Conservation (phyloP, 2,113 vertebrate species). For the Mohoua ochrocephala region DNA sequence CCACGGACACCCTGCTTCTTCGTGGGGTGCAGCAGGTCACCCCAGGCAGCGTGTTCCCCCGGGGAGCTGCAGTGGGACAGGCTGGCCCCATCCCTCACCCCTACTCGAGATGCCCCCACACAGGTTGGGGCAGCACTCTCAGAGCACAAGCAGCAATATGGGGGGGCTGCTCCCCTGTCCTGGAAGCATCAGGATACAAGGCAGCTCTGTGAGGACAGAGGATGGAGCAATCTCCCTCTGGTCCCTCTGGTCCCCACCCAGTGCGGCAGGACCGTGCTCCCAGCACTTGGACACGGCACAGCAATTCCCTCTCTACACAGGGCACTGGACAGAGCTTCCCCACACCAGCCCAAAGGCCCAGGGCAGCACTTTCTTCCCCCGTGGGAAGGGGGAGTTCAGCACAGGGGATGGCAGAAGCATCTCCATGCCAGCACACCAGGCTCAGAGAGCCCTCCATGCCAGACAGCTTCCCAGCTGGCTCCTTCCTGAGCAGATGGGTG, state of each 20-base stretch:
- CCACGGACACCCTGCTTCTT: neutral
- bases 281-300: neutral
- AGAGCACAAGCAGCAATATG: neutral
- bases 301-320: neutral
- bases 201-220: neutral
- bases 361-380: neutral
- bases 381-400: rapidly evolving
- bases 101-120: rapidly evolving
- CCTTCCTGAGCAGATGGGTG: neutral
- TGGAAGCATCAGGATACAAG: neutral
- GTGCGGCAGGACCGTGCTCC: rapidly evolving
- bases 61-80: neutral
- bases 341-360: rapidly evolving
- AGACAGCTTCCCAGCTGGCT: neutral
- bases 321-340: neutral
- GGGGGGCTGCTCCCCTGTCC: neutral
- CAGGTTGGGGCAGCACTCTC: neutral
- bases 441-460: neutral
- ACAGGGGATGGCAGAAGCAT: neutral
- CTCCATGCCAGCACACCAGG: neutral
- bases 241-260: neutral
- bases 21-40: neutral
- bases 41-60: rapidly evolving
- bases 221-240: neutral
- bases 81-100: neutral